Base-by-base conservation (phyloP, 2,113 vertebrate genomes). In the Tragelaphus strepsiceros region DNA sequence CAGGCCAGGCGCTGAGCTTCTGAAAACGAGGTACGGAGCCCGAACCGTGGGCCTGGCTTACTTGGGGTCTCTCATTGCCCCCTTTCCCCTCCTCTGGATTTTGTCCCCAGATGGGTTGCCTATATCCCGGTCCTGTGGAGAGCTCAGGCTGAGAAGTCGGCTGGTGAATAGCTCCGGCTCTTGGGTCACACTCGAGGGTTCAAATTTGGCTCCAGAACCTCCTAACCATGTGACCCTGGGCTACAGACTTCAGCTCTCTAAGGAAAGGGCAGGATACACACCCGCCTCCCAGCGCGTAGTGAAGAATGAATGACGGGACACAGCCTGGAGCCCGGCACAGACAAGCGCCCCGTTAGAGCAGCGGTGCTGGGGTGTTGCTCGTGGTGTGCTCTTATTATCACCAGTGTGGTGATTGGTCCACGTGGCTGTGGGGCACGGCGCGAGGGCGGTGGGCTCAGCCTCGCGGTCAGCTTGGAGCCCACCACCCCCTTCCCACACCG, bases 391-490 rank as follows among this genome's bases (percentile, higher is more conserved):
- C 8, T 35, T 28, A 5, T 15, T 7, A 4, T 28, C 16, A 24
- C 22, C n/a, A 8, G 32, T 5, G 2, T 24, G 0, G 7, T 32
- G 26, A 5, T 0, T 4, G 46, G 32, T 2, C 51, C 9, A 0
- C 4, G 7, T 11, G 35, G 91, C 86, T 2, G 15, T 11, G 26
- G 26, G 51, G 49, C 3, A 7, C 1, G 6, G 2, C 2, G 11
- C 9, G 11, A 49, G 30, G 56, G 46, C 1, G 30, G 24, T 1
- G 26, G 30, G 80, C 62, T 67, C n/a, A 3, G 39, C 51, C 71
- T 77, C 10, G 39, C 5, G 3, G 49, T 6, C 43, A 3, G 39
- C 58, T 19, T 26, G 19, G 28, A 11, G 21, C 86, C 58, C 30
- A 2, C 74, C 43, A 5, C 6, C 7, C 35, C 84, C 28, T 10